Base-by-base conservation (phyloP, 2,113 vertebrate species). In the Pedetes capensis region DNA sequence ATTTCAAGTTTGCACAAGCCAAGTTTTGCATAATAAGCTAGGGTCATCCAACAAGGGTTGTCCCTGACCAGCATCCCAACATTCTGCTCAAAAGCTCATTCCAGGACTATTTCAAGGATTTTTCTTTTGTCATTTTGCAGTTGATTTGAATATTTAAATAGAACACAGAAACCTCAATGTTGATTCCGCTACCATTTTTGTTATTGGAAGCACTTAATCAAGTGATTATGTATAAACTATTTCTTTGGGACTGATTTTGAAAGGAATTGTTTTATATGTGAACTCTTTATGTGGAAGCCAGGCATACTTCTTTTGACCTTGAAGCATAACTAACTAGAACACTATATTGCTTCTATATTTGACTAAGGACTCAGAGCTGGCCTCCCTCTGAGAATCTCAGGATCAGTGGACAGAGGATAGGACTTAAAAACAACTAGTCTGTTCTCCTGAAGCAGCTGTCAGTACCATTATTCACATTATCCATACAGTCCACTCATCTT, bases 141-240 rank as follows among this genome's bases (percentile, higher is more conserved):
- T 34, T 32, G 27, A 5, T 85, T 89, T 86, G 34, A 78, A 88
- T 89, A 53, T 16, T 79, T 44, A 61, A 76, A 83, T n/a, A 64
- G 39, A 75, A 34, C 3, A 57, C 9, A 68, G 75, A 89, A 83
- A 90, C 63, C 39, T 86, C 51, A 44, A 63, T 87, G 86, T 27
- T 93, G 53, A 88, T 78, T 79, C 20, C 7, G 66, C 44, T 69
- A 16, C 42, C 79, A 20, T 17, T 87, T 57, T 79, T 83, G 39
- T 53, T 78, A 63, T 66, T 85, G 78, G 76, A 91, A 95, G 39
- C 66, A 76, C 18, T 79, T 86, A 75, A 86, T 95, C 51, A 87
- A 89, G 53, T 89, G 27, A 84, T 84, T 75, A 39, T 55, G 20
- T 76, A 5, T 27, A 82, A 75, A 66, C n/a, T 79, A 13, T 71